Percentiles rank a stretch among this genome's conserved stretches.
Conservation (phyloP, 2,888 invertebrate genomes). For the Parnassius smintheus region DNA sequence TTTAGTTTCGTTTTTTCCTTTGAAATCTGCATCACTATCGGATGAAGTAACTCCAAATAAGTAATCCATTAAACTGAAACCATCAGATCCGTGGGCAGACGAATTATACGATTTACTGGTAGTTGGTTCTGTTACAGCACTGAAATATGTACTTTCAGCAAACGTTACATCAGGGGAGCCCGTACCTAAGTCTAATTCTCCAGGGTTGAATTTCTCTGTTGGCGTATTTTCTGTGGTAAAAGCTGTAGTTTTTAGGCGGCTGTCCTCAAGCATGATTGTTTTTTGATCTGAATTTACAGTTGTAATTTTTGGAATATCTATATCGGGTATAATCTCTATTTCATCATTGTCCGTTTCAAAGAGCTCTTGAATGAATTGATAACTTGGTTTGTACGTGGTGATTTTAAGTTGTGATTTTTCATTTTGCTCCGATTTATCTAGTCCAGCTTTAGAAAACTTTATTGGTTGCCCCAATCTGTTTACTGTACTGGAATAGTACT, state of each 20-base stretch:
- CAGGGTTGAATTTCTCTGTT: conserved; percentile 41
- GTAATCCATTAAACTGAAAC: conserved; percentile 69
- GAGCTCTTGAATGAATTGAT: conserved; percentile 56
- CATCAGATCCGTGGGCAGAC: conserved; percentile 52
- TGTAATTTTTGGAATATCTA: conserved; percentile 57
- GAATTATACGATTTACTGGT: conserved; percentile 41
- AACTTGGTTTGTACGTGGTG: conserved; percentile 67
- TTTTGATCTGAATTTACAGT: conserved; percentile 23
- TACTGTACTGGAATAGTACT: conserved; percentile 83
- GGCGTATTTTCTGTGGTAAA: conserved; percentile 33
- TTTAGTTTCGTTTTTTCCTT: conserved; percentile 29
- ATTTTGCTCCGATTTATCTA: conserved; percentile 47
- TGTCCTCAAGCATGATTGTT: conserved; percentile 31
- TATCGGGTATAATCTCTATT: conserved; percentile 44
- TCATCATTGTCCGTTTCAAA: conserved; percentile 47
- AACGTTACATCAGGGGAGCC: conserved; percentile 62
- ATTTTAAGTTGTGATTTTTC: conserved; percentile 50
- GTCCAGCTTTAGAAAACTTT: conserved; percentile 42
- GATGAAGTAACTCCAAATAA: conserved; percentile 63
- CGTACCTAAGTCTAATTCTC: conserved; percentile 69
- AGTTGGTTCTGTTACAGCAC: conserved; percentile 54
- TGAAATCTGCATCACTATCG: conserved; percentile 39
- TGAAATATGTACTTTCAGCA: conserved; percentile 52
- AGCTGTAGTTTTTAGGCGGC: conserved; percentile 28
- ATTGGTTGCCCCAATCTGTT: conserved; percentile 64